Conservation (phyloP, 2,888 invertebrate species). For the Nephrotoma flavescens region DNA sequence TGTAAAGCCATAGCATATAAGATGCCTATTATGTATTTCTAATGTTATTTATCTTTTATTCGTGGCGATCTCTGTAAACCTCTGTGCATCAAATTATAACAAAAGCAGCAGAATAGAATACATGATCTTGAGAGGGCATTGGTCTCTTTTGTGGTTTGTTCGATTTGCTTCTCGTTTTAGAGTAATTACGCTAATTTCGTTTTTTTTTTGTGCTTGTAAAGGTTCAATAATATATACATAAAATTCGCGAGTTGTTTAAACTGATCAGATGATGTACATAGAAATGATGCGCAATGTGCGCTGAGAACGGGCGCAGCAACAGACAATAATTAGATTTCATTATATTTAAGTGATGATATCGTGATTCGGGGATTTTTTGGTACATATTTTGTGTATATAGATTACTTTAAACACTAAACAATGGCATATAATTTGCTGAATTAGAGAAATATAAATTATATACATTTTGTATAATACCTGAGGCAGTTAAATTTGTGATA, state of each 20-base stretch:
- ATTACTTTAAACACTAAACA: background rate
- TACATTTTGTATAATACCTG: too few relatives aligned
- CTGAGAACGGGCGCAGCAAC: background rate
- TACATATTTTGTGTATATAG: background rate
- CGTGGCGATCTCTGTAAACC: background rate
- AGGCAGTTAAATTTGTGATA: too few relatives aligned
- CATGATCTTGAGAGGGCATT: background rate
- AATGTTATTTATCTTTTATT: background rate
- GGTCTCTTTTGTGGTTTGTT: background rate
- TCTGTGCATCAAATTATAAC: background rate
- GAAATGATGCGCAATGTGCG: background rate
- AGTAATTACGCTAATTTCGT: background rate
- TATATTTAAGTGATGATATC: background rate
- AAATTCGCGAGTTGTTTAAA: background rate
- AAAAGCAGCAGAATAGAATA: background rate
- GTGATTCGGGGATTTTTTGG: background rate
- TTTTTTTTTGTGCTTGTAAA: background rate
- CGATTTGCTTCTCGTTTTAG: background rate
- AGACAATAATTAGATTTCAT: background rate
- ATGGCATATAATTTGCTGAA: background rate
- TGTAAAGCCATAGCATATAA: background rate
- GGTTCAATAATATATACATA: background rate
- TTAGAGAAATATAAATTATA: background rate
- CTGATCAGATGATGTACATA: background rate
- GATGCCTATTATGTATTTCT: background rate